phyloP scores from a whole-genome alignment of 2,888 invertebrate genomes.

The Amphipoea oculea region DNA sequence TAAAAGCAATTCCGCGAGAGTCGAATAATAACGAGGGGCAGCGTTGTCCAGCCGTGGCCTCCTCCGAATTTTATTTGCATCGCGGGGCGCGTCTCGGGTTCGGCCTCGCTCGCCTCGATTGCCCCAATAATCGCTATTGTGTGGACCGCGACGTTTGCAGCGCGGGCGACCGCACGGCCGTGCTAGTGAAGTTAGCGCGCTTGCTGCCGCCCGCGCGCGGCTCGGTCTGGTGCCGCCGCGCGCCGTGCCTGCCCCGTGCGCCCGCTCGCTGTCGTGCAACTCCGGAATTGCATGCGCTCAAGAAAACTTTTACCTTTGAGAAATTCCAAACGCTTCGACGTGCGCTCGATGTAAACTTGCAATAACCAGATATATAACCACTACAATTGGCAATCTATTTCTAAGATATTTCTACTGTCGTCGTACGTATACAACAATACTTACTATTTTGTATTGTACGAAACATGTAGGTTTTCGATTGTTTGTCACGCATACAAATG shows the following conservation, averaged over 20 bases:
- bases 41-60: slow-evolving; percentile 86
- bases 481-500: not conserved
- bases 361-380: slow-evolving; percentile 81
- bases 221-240: not conserved
- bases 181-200: slow-evolving; percentile 60
- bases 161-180: slow-evolving; percentile 61
- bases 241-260: slow-evolving; percentile 47
- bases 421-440: slow-evolving; percentile 35
- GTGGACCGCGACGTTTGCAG: slow-evolving; percentile 72
- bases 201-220: slow-evolving; percentile 38
- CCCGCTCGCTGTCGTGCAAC: slow-evolving; percentile 78
- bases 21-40: slow-evolving; percentile 90
- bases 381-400: slow-evolving; percentile 82
- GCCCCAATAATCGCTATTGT: slow-evolving; percentile 88
- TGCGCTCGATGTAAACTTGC: slow-evolving; percentile 82
- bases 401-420: slow-evolving; percentile 68
- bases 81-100: slow-evolving; percentile 81
- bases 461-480: not conserved
- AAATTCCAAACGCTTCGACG: slow-evolving; percentile 83
- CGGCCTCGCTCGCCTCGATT: slow-evolving; percentile 80
- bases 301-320: slow-evolving; percentile 87
- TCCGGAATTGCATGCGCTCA: slow-evolving; percentile 85
- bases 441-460: slow-evolving; percentile 47
- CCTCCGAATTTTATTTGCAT: slow-evolving; percentile 88
- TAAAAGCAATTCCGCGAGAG: slow-evolving; percentile 90